A percentile compares a stretch with the other conserved stretches of the same genome.
These are phyloP conservation scores for Philaethria dido DNA, from an alignment of 2,888 invertebrate genomes.

Conservation along the genomic window DNA sequence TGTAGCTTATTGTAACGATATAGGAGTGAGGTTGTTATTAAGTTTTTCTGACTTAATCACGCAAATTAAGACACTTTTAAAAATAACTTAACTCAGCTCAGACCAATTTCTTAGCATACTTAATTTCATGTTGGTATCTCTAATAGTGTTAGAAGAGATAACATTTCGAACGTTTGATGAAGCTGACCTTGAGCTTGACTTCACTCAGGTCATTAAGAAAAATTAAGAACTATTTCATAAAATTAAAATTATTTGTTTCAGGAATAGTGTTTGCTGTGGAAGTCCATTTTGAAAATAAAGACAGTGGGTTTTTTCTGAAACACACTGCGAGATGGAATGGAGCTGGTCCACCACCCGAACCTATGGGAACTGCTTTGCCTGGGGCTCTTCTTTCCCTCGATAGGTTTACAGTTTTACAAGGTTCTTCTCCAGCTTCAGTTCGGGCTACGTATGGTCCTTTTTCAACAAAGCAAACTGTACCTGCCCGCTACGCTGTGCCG, in stretches of 20 bases:
- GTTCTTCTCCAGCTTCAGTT: conserved; percentile 94
- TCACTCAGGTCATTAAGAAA: not conserved
- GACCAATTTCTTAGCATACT: no score
- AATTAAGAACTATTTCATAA: conserved; percentile 27
- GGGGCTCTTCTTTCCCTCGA: conserved; percentile 92
- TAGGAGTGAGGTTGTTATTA: no score
- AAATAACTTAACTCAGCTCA: no score
- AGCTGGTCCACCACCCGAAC: conserved; percentile 75
- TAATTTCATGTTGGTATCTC: no score
- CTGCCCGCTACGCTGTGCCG: conserved; percentile 94
- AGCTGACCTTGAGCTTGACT: no score
- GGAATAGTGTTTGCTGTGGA: conserved; percentile 89
- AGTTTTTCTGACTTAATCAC: no score
- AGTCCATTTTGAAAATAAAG: conserved; percentile 96
- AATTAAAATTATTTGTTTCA: conserved; percentile 61
- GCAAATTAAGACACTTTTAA: no score
- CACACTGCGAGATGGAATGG: conserved; percentile 90
- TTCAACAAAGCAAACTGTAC: conserved; percentile 97
- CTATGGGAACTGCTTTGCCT: conserved; percentile 77
- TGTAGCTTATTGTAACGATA: no score
- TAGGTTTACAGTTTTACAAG: conserved; percentile 95
- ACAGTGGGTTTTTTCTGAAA: conserved; percentile 95
- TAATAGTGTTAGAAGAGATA: no score
- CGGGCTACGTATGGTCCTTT: conserved; percentile 97
- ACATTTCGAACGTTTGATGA: no score